Conservation (phyloP, 2,888 invertebrate genomes). For the Coleophora deauratella region DNA sequence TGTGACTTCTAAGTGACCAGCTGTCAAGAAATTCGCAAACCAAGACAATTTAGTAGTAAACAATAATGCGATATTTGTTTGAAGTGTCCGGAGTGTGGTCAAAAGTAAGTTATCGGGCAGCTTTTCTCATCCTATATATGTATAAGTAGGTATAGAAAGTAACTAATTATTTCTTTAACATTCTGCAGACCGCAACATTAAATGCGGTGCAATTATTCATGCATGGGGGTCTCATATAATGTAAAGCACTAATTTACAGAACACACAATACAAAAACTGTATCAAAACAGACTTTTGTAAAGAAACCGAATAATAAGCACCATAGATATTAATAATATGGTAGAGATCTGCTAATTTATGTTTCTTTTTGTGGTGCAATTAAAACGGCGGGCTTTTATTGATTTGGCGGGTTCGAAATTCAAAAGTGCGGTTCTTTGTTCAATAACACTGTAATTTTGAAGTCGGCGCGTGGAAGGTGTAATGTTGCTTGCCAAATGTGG, state of each 20-base stretch:
- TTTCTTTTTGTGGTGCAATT: slow-evolving; percentile 41
- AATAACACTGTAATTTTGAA: slow-evolving; percentile 50
- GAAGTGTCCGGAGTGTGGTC: too few relatives aligned
- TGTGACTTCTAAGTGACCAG: too few relatives aligned
- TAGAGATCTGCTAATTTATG: slow-evolving; percentile 49
- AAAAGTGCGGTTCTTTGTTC: slow-evolving; percentile 40
- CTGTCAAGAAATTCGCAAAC: too few relatives aligned
- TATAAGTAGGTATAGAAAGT: too few relatives aligned
- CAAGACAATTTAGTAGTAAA: too few relatives aligned
- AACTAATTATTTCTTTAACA: too few relatives aligned
- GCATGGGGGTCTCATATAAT: not conserved
- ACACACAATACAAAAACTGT: slow-evolving; percentile 10
- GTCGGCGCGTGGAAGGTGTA: slow-evolving; percentile 40
- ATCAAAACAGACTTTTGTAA: slow-evolving; percentile 26
- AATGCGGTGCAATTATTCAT: slow-evolving; percentile 13
- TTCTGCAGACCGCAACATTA: too few relatives aligned
- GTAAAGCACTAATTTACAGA: slow-evolving; percentile 17
- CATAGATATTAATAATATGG: slow-evolving; percentile 41
- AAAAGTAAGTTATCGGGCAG: too few relatives aligned
- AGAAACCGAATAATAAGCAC: slow-evolving; percentile 17
- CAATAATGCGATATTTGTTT: too few relatives aligned
- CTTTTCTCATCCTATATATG: too few relatives aligned
- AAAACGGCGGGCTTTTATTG: slow-evolving; percentile 37
- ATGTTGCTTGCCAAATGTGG: slow-evolving; percentile 39
- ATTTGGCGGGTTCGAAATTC: slow-evolving; percentile 32